phyloP scores from a whole-genome alignment of 30 jellyfish, hydroid and myxozoan genomes.

The Cassiopea xamachana region DNA sequence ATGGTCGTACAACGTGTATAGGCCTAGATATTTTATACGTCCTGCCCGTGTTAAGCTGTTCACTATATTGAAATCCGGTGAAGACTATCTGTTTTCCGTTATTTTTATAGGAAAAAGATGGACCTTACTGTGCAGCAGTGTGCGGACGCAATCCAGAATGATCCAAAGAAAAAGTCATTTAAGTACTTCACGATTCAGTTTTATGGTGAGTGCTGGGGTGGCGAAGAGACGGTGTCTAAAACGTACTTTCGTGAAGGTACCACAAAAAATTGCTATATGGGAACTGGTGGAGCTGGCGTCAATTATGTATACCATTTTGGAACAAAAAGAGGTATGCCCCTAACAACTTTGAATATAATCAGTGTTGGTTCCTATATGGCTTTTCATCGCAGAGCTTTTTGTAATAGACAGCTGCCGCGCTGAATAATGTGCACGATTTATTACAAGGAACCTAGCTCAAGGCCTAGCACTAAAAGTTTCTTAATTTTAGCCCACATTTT shows the following conservation, averaged over 20 bases:
- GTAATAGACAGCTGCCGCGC: no score
- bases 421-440: no score
- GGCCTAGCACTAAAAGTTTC: no score
- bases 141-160: slow-evolving; percentile 18
- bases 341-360: background rate
- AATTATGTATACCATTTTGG: slow-evolving; percentile 86
- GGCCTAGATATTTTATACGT: no score
- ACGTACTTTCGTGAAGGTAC: slow-evolving; percentile 70
- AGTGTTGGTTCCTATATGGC: no score
- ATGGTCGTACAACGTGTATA: no score
- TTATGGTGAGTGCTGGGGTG: slow-evolving; percentile 94
- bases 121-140: slow-evolving; percentile 58
- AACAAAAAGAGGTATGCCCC: slow-evolving; percentile 57
- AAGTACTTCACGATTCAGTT: slow-evolving; percentile 71
- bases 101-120: slow-evolving; percentile 52
- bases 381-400: no score
- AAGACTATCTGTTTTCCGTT: no score
- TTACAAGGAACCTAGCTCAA: no score
- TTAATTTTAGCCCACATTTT: no score
- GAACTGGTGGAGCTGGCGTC: slow-evolving; percentile 74
- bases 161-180: slow-evolving; percentile 38
- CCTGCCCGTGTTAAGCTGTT: no score
- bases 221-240: slow-evolving; percentile 49
- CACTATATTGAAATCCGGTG: no score
- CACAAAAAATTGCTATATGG: slow-evolving; percentile 65